Base-by-base conservation (phyloP, 2,888 invertebrate genomes). In the Eupeodes latifasciatus region DNA sequence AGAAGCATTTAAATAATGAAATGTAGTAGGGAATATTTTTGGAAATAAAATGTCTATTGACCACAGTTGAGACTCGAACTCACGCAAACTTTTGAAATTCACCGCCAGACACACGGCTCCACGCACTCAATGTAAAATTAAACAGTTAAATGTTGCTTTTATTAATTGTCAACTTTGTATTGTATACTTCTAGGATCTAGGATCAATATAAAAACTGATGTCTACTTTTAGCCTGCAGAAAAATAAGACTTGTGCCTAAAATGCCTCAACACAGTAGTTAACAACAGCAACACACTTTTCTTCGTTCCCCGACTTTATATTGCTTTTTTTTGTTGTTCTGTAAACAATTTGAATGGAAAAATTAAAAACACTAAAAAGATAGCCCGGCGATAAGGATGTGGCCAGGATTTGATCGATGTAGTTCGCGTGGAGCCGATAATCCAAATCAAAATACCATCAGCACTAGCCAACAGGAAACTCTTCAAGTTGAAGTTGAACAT, bases 401-500 rank as follows among this genome's bases (percentile, higher is more conserved):
- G 91, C 88, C 90, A 67, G 90, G 92, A 90, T 92, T 93, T 85
- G 93, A 93, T 91, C 92, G 92, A 79, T 92, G 92, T 88, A 93
- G 92, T 91, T 92, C 93, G 85, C 91, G 92, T 69, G 92, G 91
- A 76, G 89, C 92, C 82, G 93, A 93, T 80, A 90, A 92, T 67
- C 91, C 91, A 16, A 92, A 91, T 75, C 92, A 91, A 62, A 92
- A 85, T 80, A 86, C 82, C 36, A 86, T 81, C 36, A 92, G 92
- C 85, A 93, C 91, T 89, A 93, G 93, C 85, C 93, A 93, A 89
- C 91, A 95, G 94, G 94, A 96, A 95, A 94, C 96, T 94, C 67
- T 96, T 95, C 78, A 85, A 36, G 91, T 96, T 95, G 93, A 96
- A 95, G 93, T 92, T 67, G 93, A 93, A 89, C 96, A 96, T 92